A percentile compares a stretch with the other conserved stretches of the same genome.
phyloP scores from a whole-genome alignment of 1,140 invertebrate genomes.

The Papilio aristodemus region DNA sequence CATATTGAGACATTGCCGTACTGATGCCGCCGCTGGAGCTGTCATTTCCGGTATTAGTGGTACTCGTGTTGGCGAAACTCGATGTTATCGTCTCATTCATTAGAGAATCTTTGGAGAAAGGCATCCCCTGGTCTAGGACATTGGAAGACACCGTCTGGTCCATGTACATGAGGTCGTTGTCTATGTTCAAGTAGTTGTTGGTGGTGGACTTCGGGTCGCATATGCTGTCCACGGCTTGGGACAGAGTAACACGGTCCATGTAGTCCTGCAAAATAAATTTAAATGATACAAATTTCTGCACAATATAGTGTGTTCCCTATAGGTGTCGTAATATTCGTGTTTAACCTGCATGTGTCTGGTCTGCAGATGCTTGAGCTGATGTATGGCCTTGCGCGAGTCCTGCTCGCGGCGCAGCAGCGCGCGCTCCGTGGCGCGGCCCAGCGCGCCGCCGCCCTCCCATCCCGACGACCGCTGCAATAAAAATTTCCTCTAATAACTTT shows the following conservation, averaged over 20 bases:
- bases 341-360: constrained; percentile 68
- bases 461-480: constrained; percentile 45
- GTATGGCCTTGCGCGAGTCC: constrained; percentile 72
- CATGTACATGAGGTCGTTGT: constrained; percentile 72
- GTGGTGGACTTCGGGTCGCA: constrained; percentile 61
- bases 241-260: constrained; percentile 70
- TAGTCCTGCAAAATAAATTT: constrained; percentile 57
- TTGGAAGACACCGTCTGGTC: constrained; percentile 64
- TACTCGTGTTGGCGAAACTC: constrained; percentile 49
- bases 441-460: constrained; percentile 54
- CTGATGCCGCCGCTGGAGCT: constrained; percentile 49
- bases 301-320: too few relatives aligned
- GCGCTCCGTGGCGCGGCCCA: constrained; percentile 64
- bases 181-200: constrained; percentile 64
- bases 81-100: constrained; percentile 60
- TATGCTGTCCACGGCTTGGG: constrained; percentile 73
- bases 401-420: constrained; percentile 65
- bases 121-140: constrained; percentile 53
- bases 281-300: neutral
- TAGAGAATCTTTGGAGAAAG: constrained; percentile 57
- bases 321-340: neutral
- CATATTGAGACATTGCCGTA: constrained; percentile 76
- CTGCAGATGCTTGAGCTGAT: constrained; percentile 70
- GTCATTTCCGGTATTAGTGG: constrained; percentile 44
- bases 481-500: neutral